Percentiles rank a stretch among this genome's conserved stretches.
These are phyloP conservation scores for Gorsachius magnificus DNA, from an alignment of 2,797 vertebrate genomes.

Conservation along the genomic window DNA sequence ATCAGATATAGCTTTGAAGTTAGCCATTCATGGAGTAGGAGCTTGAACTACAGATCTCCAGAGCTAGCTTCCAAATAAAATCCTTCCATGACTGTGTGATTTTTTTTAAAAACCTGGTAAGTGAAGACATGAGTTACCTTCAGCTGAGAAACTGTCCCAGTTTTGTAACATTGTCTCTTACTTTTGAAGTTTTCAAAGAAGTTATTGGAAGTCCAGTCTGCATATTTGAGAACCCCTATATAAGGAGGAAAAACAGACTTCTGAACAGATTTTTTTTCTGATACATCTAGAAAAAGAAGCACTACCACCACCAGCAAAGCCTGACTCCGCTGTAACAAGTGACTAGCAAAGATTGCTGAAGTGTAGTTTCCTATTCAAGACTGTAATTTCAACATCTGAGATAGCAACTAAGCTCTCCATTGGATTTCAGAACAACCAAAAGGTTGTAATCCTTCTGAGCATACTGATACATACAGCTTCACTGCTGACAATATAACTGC, in stretches of 20 bases:
- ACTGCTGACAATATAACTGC: neutral
- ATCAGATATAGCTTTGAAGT: neutral
- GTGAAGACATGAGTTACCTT: neutral
- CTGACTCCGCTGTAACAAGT: neutral
- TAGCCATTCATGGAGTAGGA: neutral
- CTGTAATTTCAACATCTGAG: neutral
- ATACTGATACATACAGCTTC: neutral
- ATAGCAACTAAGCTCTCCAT: neutral
- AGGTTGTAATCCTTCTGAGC: neutral
- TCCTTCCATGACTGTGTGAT: neutral
- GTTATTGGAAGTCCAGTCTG: neutral
- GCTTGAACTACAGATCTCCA: neutral
- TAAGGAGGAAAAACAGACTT: neutral
- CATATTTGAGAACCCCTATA: neutral
- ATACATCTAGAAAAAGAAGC: neutral
- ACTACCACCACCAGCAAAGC: neutral
- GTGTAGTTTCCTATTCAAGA: neutral
- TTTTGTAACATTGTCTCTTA: neutral
- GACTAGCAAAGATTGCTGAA: neutral
- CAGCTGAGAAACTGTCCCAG: neutral
- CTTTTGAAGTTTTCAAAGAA: neutral
- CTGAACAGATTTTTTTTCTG: neutral
- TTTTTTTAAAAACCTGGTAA: neutral
- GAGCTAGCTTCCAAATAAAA: neutral
- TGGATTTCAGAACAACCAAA: neutral